Evolutionary conservation across 2,113 vertebrate species (phyloP).

Genomic region (Orycteropus afer): DNA sequence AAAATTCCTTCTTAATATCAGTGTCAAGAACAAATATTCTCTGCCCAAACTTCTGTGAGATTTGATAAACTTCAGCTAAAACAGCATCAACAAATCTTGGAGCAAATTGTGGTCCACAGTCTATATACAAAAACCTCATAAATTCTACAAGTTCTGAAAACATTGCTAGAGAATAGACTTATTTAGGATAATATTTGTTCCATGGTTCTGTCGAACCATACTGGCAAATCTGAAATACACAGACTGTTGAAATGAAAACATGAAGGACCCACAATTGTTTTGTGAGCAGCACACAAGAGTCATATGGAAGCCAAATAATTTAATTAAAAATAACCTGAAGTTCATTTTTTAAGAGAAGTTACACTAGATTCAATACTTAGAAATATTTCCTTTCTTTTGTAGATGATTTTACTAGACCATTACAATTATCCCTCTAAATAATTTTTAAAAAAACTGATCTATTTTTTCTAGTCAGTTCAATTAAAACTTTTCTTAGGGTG

Average conservation of each 20-base stretch:
- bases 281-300: not conserved
- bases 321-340: not conserved
- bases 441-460: conserved; percentile 18
- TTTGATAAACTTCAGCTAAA: conserved; percentile 45
- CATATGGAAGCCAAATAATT: not conserved
- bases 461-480: not conserved
- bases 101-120: not conserved
- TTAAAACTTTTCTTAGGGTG: not conserved
- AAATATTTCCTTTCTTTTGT: conserved; percentile 39
- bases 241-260: conserved; percentile 5
- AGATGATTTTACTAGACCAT: not conserved
- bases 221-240: not conserved
- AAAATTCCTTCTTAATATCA: not conserved
- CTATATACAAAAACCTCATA: not conserved
- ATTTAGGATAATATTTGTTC: conserved; percentile 29
- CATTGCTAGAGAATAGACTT: not conserved
- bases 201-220: not conserved
- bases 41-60: not conserved
- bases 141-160: conserved; percentile 14
- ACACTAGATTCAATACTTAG: not conserved
- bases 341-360: conserved; percentile 31
- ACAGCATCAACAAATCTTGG: not conserved
- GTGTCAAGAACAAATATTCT: conserved; percentile 19
- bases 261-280: not conserved
- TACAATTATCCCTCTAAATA: not conserved